Evolutionary conservation across 2,113 vertebrate species (phyloP).

Genomic region (Pedetes capensis): DNA sequence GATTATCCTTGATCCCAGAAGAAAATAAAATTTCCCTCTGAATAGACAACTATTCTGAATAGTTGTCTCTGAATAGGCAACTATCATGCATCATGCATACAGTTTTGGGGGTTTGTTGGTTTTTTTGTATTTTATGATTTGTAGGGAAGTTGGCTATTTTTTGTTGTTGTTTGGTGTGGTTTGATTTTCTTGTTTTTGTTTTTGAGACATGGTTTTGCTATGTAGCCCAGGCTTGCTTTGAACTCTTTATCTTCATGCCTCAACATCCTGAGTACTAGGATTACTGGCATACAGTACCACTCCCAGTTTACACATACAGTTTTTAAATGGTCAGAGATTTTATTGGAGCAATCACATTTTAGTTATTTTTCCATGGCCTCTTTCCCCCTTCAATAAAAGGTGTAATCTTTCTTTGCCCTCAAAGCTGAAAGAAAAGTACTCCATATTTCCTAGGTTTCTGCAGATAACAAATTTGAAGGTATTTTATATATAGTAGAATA

Average conservation of each 20-base stretch:
- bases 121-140: too few species aligned
- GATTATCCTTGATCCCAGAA: background rate
- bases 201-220: background rate
- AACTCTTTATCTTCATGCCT: background rate
- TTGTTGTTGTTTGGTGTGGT: too few species aligned
- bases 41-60: too few species aligned
- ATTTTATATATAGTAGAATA: background rate
- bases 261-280: background rate
- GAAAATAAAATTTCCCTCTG: background rate
- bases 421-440: background rate
- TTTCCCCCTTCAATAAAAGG: background rate
- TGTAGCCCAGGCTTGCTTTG: background rate
- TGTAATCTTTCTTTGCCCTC: background rate
- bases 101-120: too few species aligned
- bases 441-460: constrained; percentile 10
- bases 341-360: background rate
- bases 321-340: constrained; percentile 28
- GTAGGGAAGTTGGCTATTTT: too few species aligned
- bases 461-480: background rate
- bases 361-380: background rate
- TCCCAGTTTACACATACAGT: background rate
- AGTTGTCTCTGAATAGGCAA: too few species aligned
- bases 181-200: too few species aligned
- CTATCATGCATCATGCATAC: too few species aligned
- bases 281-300: background rate